These are phyloP conservation scores for Anabas testudineus DNA, from an alignment of 2,797 vertebrate genomes.

Conservation along the genomic window DNA sequence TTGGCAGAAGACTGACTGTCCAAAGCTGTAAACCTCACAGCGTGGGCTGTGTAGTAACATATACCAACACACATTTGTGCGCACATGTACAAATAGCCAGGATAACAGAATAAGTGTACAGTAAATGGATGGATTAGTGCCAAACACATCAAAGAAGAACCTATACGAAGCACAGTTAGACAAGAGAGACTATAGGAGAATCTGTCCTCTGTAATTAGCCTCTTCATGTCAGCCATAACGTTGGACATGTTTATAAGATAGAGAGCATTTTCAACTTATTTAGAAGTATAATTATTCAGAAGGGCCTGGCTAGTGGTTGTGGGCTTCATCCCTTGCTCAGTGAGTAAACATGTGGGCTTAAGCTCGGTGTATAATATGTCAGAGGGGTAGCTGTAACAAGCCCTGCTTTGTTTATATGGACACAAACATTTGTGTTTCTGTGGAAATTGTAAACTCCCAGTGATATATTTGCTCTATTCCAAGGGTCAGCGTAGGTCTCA, in stretches of 20 bases:
- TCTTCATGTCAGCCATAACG: constrained; percentile 46
- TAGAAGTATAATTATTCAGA: constrained; percentile 61
- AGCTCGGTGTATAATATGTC: constrained; percentile 36
- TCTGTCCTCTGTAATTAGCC: constrained; percentile 24
- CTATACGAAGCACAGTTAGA: constrained; percentile 3
- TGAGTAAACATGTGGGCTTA: constrained; percentile 64
- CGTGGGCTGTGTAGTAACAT: constrained; percentile 5
- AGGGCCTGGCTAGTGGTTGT: constrained; percentile 57
- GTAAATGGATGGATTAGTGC: constrained; percentile 30
- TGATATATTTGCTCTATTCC: constrained; percentile 14
- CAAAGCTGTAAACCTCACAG: constrained; percentile 50
- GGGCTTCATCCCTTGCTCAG: constrained; percentile 56
- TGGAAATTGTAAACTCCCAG: background rate
- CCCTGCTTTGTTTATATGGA: constrained; percentile 35
- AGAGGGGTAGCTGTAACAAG: constrained; percentile 19
- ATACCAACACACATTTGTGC: constrained; percentile 9
- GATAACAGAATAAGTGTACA: constrained; percentile 23
- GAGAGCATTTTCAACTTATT: constrained; percentile 49
- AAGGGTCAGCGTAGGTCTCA: constrained; percentile 4
- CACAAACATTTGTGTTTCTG: constrained; percentile 6
- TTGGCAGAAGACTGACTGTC: constrained; percentile 68
- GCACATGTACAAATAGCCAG: constrained; percentile 25
- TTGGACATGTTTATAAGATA: constrained; percentile 10
- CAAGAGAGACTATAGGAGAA: constrained; percentile 19
- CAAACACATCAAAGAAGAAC: constrained; percentile 19